Base-by-base conservation (phyloP, 2,113 vertebrate species). In the Oceanodroma tethys region DNA sequence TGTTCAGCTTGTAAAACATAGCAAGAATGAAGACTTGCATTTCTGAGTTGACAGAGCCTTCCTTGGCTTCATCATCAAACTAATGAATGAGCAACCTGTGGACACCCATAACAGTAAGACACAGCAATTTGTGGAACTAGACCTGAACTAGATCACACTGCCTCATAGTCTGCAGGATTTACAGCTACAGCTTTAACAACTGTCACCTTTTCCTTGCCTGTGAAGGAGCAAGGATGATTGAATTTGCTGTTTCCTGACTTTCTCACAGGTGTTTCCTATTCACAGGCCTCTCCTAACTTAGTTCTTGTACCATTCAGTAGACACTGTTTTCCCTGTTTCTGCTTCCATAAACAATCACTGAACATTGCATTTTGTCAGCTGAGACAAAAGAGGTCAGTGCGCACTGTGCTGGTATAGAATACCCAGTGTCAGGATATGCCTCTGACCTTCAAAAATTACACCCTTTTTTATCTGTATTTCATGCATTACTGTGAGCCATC, bases 201-300 rank as follows among this genome's bases (percentile, higher is more conserved):
- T 13, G 7, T 7, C 63, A 43, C 34, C 30, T 53, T 59, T 81
- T 43, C 47, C 53, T 62, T 66, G 59, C 8, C 29, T 67, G 14
- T n/a, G 67, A 87, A 68, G 25, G 56, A 67, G 50, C 0, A 0
- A 83, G 23, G 16, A 87, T 30, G 20, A 38, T 22, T 72, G 65
- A 75, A 73, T 63, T 86, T 88, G 30, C 32, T 26, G 40, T 74
- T 96, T 95, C 86, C 85, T 81, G 50, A 36, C 52, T 50, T 94
- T 73, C 27, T 62, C 30, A 60, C 84, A 82, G 73, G 67, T 95
- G 93, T 89, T 97, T 97, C 92, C 82, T 48, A 56, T 48, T 65
- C 42, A 34, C 81, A 80, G 40, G 26, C 58, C 10, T 89, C 45
- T 67, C 40, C 36, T 76, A 60, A 63, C 65, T 85, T 56, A 63